phyloP scores from a whole-genome alignment of 2,888 invertebrate genomes.

The Andrena praecox region DNA sequence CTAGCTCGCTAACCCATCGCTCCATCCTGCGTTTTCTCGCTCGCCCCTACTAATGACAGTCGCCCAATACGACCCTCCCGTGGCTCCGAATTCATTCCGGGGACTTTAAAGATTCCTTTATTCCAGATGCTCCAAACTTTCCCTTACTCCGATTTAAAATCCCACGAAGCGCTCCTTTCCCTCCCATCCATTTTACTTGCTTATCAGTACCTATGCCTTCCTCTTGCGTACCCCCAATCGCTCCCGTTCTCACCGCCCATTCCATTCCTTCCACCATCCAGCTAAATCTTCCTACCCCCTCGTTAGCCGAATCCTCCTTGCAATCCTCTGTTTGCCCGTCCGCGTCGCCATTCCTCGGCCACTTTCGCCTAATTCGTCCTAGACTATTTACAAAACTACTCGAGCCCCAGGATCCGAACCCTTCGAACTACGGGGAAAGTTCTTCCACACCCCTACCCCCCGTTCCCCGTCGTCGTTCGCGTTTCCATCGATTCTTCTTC shows the following conservation, averaged over 20 bases:
- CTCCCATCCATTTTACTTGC: neutral
- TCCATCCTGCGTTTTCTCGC: slow-evolving; percentile 40
- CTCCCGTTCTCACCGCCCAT: neutral
- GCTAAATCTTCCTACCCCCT: neutral
- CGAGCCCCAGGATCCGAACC: neutral
- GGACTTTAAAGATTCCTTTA: no score
- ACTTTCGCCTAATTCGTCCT: slow-evolving; percentile 1
- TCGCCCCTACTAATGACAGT: slow-evolving; percentile 26
- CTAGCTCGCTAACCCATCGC: slow-evolving; percentile 48
- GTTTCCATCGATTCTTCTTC: slow-evolving; percentile 11
- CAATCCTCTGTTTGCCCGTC: slow-evolving; percentile 1
- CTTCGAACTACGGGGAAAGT: neutral
- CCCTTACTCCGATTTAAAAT: no score
- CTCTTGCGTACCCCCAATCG: neutral
- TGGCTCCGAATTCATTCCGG: neutral
- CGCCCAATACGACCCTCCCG: neutral
- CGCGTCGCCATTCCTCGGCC: neutral
- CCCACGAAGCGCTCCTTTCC: no score
- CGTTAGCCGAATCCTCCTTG: neutral
- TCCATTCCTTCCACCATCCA: neutral
- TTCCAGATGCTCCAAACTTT: no score
- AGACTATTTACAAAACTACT: neutral
- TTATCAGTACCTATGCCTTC: neutral
- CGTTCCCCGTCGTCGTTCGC: slow-evolving; percentile 4
- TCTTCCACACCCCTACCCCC: neutral